These are phyloP conservation scores for Stramonita haemastoma DNA, from an alignment of 2,888 invertebrate species.

Conservation along the genomic window DNA sequence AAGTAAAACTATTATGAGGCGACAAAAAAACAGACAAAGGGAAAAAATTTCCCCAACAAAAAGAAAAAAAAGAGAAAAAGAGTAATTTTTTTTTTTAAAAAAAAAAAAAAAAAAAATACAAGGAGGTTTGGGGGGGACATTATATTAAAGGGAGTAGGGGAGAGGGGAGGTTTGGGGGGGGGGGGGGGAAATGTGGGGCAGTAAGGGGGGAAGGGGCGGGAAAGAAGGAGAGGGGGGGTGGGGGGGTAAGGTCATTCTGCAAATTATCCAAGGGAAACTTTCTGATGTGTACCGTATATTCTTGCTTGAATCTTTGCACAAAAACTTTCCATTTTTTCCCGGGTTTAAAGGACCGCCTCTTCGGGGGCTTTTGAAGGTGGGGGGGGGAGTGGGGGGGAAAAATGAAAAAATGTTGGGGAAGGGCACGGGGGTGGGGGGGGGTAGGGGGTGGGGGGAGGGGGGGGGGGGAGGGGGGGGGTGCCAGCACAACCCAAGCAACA, in stretches of 20 bases:
- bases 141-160: neutral
- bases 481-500: neutral
- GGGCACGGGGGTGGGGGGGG: too few relatives aligned
- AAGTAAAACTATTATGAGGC: too few relatives aligned
- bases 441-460: too few relatives aligned
- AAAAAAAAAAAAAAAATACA: too few relatives aligned
- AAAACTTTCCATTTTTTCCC: neutral
- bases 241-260: neutral
- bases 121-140: too few relatives aligned
- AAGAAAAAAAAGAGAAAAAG: too few relatives aligned
- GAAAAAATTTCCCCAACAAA: too few relatives aligned
- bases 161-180: neutral
- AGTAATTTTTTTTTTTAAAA: too few relatives aligned
- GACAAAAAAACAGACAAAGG: too few relatives aligned
- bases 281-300: neutral
- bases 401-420: too few relatives aligned
- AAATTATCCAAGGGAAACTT: neutral
- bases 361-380: neutral
- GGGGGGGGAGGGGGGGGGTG: too few relatives aligned
- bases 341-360: neutral
- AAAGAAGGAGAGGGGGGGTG: neutral
- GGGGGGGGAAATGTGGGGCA: neutral
- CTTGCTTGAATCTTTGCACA: constrained; percentile 16
- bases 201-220: neutral
- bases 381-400: neutral